A percentile compares a stretch with the other conserved stretches of the same genome.
Conservation (phyloP, 2,113 vertebrate species). For the Pedetes capensis region DNA sequence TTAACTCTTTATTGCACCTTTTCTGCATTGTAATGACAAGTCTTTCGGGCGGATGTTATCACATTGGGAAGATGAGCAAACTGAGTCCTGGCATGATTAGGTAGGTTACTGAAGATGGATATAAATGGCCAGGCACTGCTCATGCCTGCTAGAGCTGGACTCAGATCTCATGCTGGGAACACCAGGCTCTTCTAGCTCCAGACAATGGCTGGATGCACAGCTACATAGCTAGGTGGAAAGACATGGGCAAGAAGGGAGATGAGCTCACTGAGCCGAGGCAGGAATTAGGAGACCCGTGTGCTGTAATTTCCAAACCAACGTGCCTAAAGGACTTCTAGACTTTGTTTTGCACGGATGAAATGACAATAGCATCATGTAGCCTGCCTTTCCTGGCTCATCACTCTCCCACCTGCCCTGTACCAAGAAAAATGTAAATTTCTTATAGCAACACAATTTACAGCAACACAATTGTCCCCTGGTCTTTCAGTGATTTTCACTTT, state of each 20-base stretch:
- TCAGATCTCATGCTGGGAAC: neutral
- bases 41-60: neutral
- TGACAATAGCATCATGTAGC: neutral
- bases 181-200: neutral
- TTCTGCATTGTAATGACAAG: neutral
- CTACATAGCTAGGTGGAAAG: neutral
- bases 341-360: neutral
- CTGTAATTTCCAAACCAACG: neutral
- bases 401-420: neutral
- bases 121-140: fast-evolving
- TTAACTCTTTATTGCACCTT: neutral
- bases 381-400: neutral
- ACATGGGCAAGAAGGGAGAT: neutral
- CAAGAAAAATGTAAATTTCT: neutral
- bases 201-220: too few species aligned
- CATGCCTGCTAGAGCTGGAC: neutral
- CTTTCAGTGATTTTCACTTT: constrained; percentile 3
- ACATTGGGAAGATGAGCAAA: neutral
- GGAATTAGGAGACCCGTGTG: neutral
- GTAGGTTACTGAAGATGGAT: neutral
- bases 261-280: neutral
- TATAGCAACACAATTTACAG: neutral
- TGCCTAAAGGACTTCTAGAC: neutral
- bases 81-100: neutral
- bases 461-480: neutral